Percentiles rank a stretch among this genome's conserved stretches.
Evolutionary conservation across 2,888 invertebrate species (phyloP).

Genomic region (Tinea semifulvella): DNA sequence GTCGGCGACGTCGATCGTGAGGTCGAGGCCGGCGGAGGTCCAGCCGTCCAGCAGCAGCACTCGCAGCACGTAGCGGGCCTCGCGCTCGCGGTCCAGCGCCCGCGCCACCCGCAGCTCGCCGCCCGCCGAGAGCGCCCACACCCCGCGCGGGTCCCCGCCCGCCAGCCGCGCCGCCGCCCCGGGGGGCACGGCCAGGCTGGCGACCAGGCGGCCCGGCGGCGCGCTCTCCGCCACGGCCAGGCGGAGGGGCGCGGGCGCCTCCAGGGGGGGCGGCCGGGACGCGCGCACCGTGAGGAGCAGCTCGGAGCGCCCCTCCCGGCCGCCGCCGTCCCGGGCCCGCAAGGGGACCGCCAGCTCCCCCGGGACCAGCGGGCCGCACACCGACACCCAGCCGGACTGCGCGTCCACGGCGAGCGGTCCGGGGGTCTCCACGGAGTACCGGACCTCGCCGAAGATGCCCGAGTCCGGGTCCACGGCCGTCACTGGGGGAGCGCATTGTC

Average conservation of each 20-base stretch:
- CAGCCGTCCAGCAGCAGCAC: slow-evolving; percentile 86
- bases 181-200: slow-evolving; percentile 57
- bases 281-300: slow-evolving; percentile 85
- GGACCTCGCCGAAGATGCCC: slow-evolving; percentile 85
- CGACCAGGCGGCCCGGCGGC: slow-evolving; percentile 34
- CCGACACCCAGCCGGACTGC: slow-evolving; percentile 88
- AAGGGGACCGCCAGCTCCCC: slow-evolving; percentile 70
- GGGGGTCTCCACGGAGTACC: slow-evolving; percentile 78
- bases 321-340: slow-evolving; percentile 84
- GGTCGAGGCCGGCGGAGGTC: slow-evolving; percentile 80
- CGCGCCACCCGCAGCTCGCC: slow-evolving; percentile 76
- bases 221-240: slow-evolving; percentile 69
- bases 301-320: slow-evolving; percentile 76
- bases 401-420: slow-evolving; percentile 86
- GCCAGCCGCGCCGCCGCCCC: slow-evolving; percentile 83
- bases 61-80: slow-evolving; percentile 86
- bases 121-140: slow-evolving; percentile 75
- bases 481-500: slow-evolving; percentile 30
- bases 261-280: slow-evolving; percentile 86
- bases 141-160: slow-evolving; percentile 70
- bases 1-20: slow-evolving; percentile 81
- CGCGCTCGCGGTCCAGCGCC: slow-evolving; percentile 82
- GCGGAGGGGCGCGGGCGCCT: slow-evolving; percentile 82
- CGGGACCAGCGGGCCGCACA: slow-evolving; percentile 73
- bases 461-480: slow-evolving; percentile 71